phyloP scores from a whole-genome alignment of 2,888 invertebrate species.

The Dusona sp. region DNA sequence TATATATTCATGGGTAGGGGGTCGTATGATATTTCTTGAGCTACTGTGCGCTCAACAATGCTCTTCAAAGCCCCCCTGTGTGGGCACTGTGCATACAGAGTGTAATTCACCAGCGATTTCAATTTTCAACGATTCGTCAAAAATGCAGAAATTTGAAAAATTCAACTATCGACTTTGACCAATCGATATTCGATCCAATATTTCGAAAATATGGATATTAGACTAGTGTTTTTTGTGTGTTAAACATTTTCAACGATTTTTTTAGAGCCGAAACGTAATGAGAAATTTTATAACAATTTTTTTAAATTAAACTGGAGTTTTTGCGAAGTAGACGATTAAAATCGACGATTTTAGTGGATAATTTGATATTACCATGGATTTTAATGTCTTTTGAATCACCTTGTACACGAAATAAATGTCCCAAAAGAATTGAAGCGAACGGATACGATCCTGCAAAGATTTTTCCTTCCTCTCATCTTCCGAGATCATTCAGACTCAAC shows the following conservation, averaged over 20 bases:
- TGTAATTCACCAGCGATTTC: neutral
- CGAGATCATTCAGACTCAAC: slow-evolving; percentile 34
- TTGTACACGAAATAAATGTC: neutral
- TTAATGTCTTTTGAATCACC: neutral
- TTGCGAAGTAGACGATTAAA: neutral
- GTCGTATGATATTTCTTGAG: slow-evolving; percentile 23
- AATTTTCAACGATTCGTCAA: neutral
- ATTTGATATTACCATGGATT: neutral
- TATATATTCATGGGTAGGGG: slow-evolving; percentile 9
- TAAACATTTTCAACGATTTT: neutral
- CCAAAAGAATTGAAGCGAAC: slow-evolving; percentile 59
- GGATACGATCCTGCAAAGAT: slow-evolving; percentile 56
- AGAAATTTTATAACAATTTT: neutral
- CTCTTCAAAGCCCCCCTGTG: neutral
- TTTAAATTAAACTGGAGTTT: neutral
- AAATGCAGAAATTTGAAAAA: neutral
- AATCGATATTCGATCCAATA: neutral
- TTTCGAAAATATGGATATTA: neutral
- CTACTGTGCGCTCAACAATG: slow-evolving; percentile 37
- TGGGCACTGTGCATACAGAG: neutral
- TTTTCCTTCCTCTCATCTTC: slow-evolving; percentile 52
- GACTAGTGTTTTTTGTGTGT: neutral
- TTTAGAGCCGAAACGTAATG: neutral
- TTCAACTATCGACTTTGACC: neutral
- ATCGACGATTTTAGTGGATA: neutral